phyloP scores from a whole-genome alignment of 2,797 vertebrate species.

The Gouania willdenowi region DNA sequence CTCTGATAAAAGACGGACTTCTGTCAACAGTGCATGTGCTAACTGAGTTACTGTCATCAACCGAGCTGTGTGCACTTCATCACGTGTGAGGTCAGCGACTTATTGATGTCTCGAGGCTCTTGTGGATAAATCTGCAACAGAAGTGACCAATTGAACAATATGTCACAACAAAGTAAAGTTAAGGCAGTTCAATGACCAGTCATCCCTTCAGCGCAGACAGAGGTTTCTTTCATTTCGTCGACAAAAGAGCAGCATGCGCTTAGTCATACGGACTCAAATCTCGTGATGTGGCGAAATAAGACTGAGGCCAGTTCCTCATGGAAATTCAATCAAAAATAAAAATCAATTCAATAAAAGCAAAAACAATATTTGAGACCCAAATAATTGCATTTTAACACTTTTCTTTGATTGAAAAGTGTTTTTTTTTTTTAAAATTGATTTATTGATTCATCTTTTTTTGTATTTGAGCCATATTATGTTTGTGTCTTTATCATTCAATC shows the following conservation, averaged over 20 bases:
- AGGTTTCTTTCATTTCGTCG: slow-evolving; percentile 42
- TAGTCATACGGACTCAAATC: slow-evolving; percentile 56
- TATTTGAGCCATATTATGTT: too few species aligned
- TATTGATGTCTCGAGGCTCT: too few species aligned
- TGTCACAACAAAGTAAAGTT: slow-evolving; percentile 38
- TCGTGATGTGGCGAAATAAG: slow-evolving; percentile 62
- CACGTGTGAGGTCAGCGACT: not conserved
- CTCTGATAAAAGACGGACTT: slow-evolving; percentile 13
- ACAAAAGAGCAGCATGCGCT: slow-evolving; percentile 44
- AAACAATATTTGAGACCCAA: too few species aligned
- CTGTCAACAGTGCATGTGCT: slow-evolving; percentile 22
- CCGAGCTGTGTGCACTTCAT: slow-evolving; percentile 1
- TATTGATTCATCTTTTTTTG: too few species aligned
- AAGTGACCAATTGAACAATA: slow-evolving; percentile 33
- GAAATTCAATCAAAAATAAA: too few species aligned
- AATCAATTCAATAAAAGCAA: too few species aligned
- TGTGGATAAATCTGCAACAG: too few species aligned
- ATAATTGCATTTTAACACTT: too few species aligned
- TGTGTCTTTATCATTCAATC: too few species aligned
- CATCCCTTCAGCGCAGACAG: slow-evolving; percentile 27
- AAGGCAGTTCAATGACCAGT: slow-evolving; percentile 23
- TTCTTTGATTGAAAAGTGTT: too few species aligned
- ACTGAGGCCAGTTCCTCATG: slow-evolving; percentile 21
- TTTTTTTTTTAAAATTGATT: too few species aligned
- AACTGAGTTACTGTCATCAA: slow-evolving; percentile 16